Base-by-base conservation (phyloP, 2,888 invertebrate species). In the Smittia sp. region DNA sequence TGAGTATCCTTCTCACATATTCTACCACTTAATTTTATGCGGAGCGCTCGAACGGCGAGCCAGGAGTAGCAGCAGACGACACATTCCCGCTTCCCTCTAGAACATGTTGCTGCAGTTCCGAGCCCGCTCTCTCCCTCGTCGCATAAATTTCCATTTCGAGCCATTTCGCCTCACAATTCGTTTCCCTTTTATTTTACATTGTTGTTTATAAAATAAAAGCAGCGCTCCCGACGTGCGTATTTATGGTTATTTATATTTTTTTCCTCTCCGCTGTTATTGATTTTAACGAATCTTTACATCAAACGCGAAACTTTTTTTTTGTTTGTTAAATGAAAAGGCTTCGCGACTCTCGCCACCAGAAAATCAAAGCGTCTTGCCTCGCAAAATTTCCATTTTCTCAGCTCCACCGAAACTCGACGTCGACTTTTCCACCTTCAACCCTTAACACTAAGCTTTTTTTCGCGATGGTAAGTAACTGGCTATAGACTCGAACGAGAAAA, bases 201-300 rank as follows among this genome's bases (percentile, higher is more conserved):
- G 63, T 63, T 63, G 25, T 63, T 63, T 63, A 58, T 46, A 46
- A 46, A 58, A 46, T 46, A n/a, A 46, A 46, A 15, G 52, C n/a
- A 46, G 18, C n/a, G 63, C 63, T 63, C 63, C 25, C 63, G 25
- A 63, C 25, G 63, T 63, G 63, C 63, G 63, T 63, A 63, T 63
- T 63, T 63, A 63, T 27, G 25, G 63, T 25, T 63, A 63, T 63
- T 63, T 63, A 63, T 63, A 20, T 63, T 58, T 58, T 58, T 58
- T 58, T 58, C 22, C 13, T 58, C 58, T 58, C 58, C 63, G 22
- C 63, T 63, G 25, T 13, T 63, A 63, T 63, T 63, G 63, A 63
- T 63, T 63, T 63, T 63, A 63, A 63, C 20, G 13, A 63, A 63
- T 63, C 63, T 63, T 63, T 58, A 58, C 58, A 58, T 58, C 58